A percentile compares a stretch with the other conserved stretches of the same genome.
phyloP scores from a whole-genome alignment of 2,113 vertebrate species.

The Stigmatopora argus region DNA sequence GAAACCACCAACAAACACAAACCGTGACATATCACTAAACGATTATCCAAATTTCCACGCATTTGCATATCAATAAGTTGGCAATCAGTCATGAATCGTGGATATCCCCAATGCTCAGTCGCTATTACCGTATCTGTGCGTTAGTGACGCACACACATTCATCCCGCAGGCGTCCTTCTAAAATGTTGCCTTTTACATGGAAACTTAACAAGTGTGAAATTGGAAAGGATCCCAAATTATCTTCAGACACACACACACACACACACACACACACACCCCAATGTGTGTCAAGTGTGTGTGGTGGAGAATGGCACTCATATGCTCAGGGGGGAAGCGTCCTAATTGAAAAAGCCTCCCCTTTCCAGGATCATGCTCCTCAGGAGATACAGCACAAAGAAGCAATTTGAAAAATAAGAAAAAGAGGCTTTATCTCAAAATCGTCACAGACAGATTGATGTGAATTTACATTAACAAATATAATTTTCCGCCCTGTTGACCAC shows the following conservation, averaged over 20 bases:
- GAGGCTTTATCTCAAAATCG: slow-evolving; percentile 32
- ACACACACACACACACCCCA: slow-evolving; percentile 4
- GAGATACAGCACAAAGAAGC: slow-evolving; percentile 43
- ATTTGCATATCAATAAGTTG: too few relatives aligned
- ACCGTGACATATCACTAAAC: too few relatives aligned
- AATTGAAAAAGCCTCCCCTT: slow-evolving; percentile 69
- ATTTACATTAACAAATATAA: slow-evolving; percentile 60
- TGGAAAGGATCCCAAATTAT: slow-evolving; percentile 70
- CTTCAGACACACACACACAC: slow-evolving; percentile 27
- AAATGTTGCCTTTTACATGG: slow-evolving; percentile 68
- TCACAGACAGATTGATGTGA: slow-evolving; percentile 42
- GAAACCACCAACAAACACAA: too few relatives aligned
- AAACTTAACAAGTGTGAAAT: slow-evolving; percentile 78
- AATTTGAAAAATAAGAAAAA: slow-evolving; percentile 54
- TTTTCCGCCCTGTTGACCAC: slow-evolving; percentile 43
- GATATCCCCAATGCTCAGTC: background rate
- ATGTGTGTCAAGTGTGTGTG: slow-evolving; percentile 10
- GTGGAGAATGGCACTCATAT: slow-evolving; percentile 34
- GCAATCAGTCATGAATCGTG: too few relatives aligned
- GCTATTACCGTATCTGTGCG: background rate
- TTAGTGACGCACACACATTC: slow-evolving; percentile 42
- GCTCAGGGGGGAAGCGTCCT: slow-evolving; percentile 40
- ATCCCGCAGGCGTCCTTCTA: slow-evolving; percentile 57
- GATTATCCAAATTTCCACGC: too few relatives aligned
- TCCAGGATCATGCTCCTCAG: slow-evolving; percentile 56